Evolutionary conservation across 2,888 invertebrate species (phyloP).

Genomic region (Hypomecis atomaria): DNA sequence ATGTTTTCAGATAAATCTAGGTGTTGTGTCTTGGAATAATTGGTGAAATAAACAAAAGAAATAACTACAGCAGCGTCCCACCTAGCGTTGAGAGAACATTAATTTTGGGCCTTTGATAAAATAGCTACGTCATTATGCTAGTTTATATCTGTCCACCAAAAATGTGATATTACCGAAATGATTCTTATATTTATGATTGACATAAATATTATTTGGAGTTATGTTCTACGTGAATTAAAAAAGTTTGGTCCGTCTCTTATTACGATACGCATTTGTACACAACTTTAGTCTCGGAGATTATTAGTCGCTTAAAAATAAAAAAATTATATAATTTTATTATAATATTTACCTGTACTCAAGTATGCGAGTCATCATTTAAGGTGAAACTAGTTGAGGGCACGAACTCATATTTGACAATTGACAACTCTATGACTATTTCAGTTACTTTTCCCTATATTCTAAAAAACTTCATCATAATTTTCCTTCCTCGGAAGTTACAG

Average conservation of each 20-base stretch:
- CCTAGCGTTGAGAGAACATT: neutral
- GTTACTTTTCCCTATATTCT: constrained; percentile 1
- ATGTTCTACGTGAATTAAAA: neutral
- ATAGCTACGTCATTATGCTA: neutral
- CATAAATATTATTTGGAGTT: neutral
- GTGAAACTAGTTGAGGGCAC: too few relatives aligned
- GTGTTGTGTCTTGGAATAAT: constrained; percentile 20
- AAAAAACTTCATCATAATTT: constrained; percentile 8
- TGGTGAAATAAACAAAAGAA: constrained; percentile 13
- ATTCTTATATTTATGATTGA: neutral
- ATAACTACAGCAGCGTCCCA: neutral
- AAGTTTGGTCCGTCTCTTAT: too few relatives aligned
- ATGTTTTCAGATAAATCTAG: constrained; percentile 14
- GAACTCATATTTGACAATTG: too few relatives aligned
- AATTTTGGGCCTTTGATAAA: neutral
- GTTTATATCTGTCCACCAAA: neutral
- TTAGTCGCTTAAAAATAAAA: too few relatives aligned
- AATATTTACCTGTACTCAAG: too few relatives aligned
- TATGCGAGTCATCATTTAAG: too few relatives aligned
- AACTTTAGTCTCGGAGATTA: too few relatives aligned
- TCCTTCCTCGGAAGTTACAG: constrained; percentile 5
- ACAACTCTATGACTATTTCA: neutral
- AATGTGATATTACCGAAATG: constrained; percentile 1
- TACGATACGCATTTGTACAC: too few relatives aligned
- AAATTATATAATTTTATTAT: too few relatives aligned